Base-by-base conservation (phyloP, 2,888 invertebrate genomes). In the Himalopsyche tibetana region DNA sequence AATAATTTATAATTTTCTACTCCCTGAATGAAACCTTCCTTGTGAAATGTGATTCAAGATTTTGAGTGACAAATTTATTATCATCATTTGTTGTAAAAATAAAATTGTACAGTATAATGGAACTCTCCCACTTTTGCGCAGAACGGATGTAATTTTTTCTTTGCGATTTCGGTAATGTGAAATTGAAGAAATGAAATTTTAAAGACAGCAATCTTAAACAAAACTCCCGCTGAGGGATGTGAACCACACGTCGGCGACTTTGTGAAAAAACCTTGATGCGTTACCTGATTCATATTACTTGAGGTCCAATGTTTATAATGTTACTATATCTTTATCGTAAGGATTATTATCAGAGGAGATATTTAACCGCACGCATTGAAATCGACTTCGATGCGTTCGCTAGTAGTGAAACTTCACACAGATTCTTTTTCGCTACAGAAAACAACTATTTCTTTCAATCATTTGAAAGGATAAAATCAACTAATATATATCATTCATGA, bases 201-300 rank as follows among this genome's bases (percentile, higher is more conserved):
- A 74, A 74, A 38, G 74, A 74, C 74, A 74, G 74, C 74, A 74
- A 74, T 74, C 74, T 36, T 36, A 74, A 74, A 63, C 11, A 63
- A 74, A 74, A 74, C 74, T 74, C 74, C 74, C 74, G 15, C 36
- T 82, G 51, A 51, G 51, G 80, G 45, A 80, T 74, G 80, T 80
- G 56, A 80, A 82, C 79, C 51, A 74, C 45, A 69, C 51, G 36
- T 42, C 74, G 40, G 82, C 84, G 81, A 83, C 83, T 85, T 87
- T 85, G 83, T 87, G 84, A 85, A 85, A 82, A 85, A 84, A 80
- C 84, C 84, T 85, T 86, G 84, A 88, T 42, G 84, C 82, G 93
- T 93, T 93, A 93, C 93, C 93, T 93, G 93, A 93, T 92, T 93
- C 88, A 92, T 92, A 93, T 92, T 90, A 93, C 92, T 91, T 92